Evolutionary conservation across 1,140 invertebrate species (phyloP).

Genomic region (Atopsyche davidsoni): DNA sequence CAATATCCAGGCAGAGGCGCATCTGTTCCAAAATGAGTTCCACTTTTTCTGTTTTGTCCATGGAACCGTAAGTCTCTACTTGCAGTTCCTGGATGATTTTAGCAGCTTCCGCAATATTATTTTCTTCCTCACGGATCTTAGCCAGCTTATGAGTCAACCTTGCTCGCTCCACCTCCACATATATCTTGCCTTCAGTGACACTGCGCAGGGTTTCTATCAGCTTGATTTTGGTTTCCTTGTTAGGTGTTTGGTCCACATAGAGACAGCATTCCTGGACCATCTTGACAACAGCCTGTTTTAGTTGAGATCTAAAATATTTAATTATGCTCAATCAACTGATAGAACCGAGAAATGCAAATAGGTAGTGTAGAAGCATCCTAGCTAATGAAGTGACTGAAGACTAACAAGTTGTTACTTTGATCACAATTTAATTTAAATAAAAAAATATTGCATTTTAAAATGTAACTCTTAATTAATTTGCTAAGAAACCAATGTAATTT

Average conservation of each 20-base stretch:
- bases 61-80: conserved; percentile 98
- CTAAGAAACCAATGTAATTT: no score
- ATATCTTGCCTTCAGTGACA: conserved; percentile 99
- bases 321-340: no score
- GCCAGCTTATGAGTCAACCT: conserved; percentile 91
- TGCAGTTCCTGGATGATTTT: conserved; percentile 95
- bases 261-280: conserved; percentile 97
- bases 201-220: conserved; percentile 92
- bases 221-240: conserved; percentile 86
- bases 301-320: conserved; percentile 74
- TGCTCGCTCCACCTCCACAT: conserved; percentile 98
- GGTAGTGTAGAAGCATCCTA: neutral
- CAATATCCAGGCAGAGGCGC: conserved; percentile 90
- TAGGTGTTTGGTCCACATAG: conserved; percentile 90
- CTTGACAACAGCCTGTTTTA: conserved; percentile 96
- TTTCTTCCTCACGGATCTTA: conserved; percentile 89
- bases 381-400: neutral
- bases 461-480: neutral
- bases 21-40: conserved; percentile 98
- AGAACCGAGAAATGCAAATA: no score
- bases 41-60: conserved; percentile 97
- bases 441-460: conserved; percentile 7
- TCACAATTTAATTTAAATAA: neutral
- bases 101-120: conserved; percentile 84
- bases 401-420: neutral